Evolutionary conservation across 2,113 vertebrate genomes (phyloP).

Genomic region (Apaloderma vittatum): DNA sequence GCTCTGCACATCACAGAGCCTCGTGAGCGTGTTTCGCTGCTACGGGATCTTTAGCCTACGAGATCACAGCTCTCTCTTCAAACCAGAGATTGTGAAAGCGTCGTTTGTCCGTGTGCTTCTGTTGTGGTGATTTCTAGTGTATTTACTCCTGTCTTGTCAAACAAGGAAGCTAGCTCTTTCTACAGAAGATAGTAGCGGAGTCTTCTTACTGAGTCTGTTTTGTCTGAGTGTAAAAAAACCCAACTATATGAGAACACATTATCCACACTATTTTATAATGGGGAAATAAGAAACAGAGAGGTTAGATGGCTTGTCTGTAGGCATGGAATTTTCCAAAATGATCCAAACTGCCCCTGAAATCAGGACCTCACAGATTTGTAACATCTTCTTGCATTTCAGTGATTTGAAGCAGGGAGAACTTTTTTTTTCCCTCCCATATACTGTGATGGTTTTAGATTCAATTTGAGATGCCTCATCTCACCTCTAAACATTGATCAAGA

Average conservation of each 20-base stretch:
- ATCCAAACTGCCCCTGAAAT: neutral
- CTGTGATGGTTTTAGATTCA: neutral
- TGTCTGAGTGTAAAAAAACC: neutral
- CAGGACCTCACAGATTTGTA: neutral
- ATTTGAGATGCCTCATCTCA: neutral
- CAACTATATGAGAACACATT: neutral
- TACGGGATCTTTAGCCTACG: rapidly evolving
- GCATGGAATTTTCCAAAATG: neutral
- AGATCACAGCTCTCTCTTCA: neutral
- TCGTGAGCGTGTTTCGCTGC: neutral
- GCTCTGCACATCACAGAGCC: neutral
- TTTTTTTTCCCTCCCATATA: neutral
- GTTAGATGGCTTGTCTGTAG: neutral
- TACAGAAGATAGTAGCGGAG: neutral
- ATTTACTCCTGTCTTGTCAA: neutral
- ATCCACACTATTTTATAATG: neutral
- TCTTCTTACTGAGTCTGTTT: neutral
- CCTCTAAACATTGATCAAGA: slow-evolving; percentile 15
- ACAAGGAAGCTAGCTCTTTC: neutral
- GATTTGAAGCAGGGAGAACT: neutral
- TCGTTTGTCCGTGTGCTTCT: neutral
- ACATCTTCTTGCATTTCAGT: neutral
- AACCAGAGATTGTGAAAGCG: neutral
- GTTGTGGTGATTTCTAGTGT: neutral
- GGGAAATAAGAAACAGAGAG: neutral